These are phyloP conservation scores for Chunga burmeisteri DNA, from an alignment of 2,113 vertebrate species.

Conservation along the genomic window DNA sequence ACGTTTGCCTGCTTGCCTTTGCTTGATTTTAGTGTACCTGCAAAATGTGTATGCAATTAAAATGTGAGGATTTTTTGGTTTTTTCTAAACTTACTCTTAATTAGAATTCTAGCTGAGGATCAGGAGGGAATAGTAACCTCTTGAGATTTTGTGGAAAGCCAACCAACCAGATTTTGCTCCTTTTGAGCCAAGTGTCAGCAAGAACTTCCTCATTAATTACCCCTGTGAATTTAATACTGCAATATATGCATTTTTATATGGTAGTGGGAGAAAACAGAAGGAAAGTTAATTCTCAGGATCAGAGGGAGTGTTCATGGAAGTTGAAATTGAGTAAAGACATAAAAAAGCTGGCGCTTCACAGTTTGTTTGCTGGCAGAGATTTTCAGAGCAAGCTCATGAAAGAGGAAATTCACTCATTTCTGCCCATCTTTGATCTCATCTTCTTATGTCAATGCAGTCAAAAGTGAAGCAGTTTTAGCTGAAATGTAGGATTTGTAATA, in stretches of 20 bases:
- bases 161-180: background rate
- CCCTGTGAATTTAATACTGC: background rate
- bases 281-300: background rate
- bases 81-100: background rate
- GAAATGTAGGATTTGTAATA: background rate
- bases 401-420: background rate
- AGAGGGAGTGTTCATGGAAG: background rate
- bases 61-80: fast-evolving
- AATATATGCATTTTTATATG: background rate
- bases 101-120: background rate
- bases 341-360: background rate
- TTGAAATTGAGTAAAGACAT: background rate
- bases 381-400: background rate
- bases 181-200: background rate
- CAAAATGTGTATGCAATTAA: background rate
- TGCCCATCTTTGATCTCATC: background rate
- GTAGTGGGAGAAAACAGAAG: background rate
- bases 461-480: background rate
- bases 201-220: background rate
- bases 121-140: background rate
- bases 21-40: background rate
- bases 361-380: background rate
- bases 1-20: background rate
- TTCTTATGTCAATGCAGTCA: background rate
- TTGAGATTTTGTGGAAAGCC: background rate